phyloP scores from a whole-genome alignment of 2,888 invertebrate species.

The Ernsta delagoae region DNA sequence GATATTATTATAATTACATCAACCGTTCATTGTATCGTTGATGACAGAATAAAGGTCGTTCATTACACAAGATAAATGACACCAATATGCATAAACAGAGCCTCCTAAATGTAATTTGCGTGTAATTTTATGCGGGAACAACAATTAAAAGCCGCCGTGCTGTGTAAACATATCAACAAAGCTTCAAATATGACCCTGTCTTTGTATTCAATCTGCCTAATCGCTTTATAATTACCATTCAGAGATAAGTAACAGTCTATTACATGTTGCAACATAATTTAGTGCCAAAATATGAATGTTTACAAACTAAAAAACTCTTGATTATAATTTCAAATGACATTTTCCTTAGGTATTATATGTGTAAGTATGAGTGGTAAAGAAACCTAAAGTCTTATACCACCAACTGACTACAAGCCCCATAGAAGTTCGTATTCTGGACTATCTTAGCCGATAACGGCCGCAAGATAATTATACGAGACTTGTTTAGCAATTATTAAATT shows the following conservation, averaged over 20 bases:
- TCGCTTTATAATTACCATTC: conserved; percentile 30
- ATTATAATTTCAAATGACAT: background rate
- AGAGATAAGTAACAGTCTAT: conserved; percentile 2
- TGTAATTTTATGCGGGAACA: conserved; percentile 32
- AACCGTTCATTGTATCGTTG: conserved; percentile 41
- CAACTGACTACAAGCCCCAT: conserved; percentile 5
- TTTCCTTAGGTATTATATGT: too few relatives aligned
- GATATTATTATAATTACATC: conserved; percentile 37
- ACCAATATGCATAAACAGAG: conserved; percentile 34
- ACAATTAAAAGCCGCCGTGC: conserved; percentile 34
- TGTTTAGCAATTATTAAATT: conserved; percentile 50
- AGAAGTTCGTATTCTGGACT: conserved; percentile 11
- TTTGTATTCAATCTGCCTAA: conserved; percentile 34
- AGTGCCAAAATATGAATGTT: background rate
- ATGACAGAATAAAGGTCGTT: conserved; percentile 43
- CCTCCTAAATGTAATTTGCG: conserved; percentile 24
- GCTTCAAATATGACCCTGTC: conserved; percentile 30
- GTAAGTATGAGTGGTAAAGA: background rate
- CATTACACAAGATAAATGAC: conserved; percentile 27
- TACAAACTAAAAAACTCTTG: background rate
- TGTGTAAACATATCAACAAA: conserved; percentile 35
- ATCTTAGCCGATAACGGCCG: conserved; percentile 16
- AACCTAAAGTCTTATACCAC: background rate
- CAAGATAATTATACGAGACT: conserved; percentile 45
- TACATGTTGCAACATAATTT: conserved; percentile 20